Percentiles rank a stretch among this genome's conserved stretches.
Conservation (phyloP, 2,888 invertebrate species). For the Parnassius smintheus region DNA sequence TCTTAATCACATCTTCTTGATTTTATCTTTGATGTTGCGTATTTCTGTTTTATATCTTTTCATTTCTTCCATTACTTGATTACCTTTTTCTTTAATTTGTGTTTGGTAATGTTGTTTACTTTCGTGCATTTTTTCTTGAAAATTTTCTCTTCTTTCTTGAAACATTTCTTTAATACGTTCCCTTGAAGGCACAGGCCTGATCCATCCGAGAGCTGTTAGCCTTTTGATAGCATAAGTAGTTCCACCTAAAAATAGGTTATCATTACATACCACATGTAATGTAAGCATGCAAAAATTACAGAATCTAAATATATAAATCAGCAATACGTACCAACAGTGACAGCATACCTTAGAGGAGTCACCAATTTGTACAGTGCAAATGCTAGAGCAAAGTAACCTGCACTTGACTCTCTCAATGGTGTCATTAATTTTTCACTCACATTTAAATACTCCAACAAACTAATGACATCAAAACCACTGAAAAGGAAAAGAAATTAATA, state of each 20-base stretch:
- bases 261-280: not conserved
- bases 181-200: constrained; percentile 89
- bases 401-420: constrained; percentile 88
- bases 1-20: constrained; percentile 59
- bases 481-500: constrained; percentile 41
- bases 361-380: constrained; percentile 96
- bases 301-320: no score
- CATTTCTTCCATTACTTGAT: constrained; percentile 77
- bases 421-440: constrained; percentile 89
- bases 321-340: constrained; percentile 88
- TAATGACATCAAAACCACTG: constrained; percentile 95
- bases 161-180: constrained; percentile 84
- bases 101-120: constrained; percentile 69
- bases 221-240: constrained; percentile 93
- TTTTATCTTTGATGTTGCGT: constrained; percentile 70
- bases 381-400: constrained; percentile 94
- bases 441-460: constrained; percentile 87
- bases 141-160: constrained; percentile 81
- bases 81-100: constrained; percentile 67
- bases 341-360: constrained; percentile 94
- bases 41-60: constrained; percentile 74
- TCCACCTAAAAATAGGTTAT: constrained; percentile 82
- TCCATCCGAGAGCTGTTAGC: constrained; percentile 89
- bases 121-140: constrained; percentile 83
- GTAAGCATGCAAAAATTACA: not conserved